phyloP scores from a whole-genome alignment of 2,888 invertebrate species.

The Agrochola macilenta region DNA sequence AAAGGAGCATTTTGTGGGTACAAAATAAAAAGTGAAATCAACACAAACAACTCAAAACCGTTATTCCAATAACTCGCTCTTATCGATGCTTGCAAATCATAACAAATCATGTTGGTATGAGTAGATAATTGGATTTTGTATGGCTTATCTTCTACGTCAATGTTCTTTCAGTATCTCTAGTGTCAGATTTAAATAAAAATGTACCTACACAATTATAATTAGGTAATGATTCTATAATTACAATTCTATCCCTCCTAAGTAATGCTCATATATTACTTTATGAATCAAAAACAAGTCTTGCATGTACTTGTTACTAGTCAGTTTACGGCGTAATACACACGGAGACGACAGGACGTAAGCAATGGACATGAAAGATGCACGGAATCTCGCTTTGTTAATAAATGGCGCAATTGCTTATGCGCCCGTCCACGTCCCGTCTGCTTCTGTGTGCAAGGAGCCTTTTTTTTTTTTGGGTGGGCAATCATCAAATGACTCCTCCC shows the following conservation, averaged over 20 bases:
- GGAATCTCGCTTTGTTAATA: constrained; percentile 21
- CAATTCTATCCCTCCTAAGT: not conserved
- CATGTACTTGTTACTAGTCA: not conserved
- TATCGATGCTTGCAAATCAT: constrained; percentile 36
- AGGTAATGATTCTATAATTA: not conserved
- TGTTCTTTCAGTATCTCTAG: constrained; percentile 1
- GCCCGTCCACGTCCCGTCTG: not conserved
- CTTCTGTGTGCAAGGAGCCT: constrained; percentile 7
- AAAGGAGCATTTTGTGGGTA: constrained; percentile 32
- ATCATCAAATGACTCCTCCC: too few species aligned
- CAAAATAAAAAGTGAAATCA: constrained; percentile 26
- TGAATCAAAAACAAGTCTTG: not conserved
- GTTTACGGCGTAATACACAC: not conserved
- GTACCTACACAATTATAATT: not conserved
- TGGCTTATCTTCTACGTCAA: constrained; percentile 18
- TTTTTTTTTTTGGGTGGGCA: too few species aligned
- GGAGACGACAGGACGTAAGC: constrained; percentile 32
- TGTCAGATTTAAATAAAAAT: constrained; percentile 5
- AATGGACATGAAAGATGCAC: constrained; percentile 26
- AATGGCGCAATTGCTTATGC: constrained; percentile 9
- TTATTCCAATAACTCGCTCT: not conserved
- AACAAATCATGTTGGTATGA: constrained; percentile 15
- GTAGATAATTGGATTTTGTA: constrained; percentile 6
- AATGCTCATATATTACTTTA: not conserved
- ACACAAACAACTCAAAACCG: not conserved